phyloP scores from a whole-genome alignment of 2,797 vertebrate genomes.

The Myoxocephalus aenaeus region DNA sequence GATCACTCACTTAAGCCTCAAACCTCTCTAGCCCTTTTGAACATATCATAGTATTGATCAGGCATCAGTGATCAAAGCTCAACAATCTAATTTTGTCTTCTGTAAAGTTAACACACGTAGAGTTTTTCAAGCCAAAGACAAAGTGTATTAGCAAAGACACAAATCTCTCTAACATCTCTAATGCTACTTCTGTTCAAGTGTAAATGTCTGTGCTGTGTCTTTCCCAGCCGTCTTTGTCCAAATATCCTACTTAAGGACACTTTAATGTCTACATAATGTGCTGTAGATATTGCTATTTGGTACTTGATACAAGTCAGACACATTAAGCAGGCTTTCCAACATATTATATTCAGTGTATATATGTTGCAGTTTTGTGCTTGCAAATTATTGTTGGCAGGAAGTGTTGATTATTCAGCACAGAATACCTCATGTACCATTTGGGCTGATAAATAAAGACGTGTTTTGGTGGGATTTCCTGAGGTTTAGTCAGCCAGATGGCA shows the following conservation, averaged over 20 bases:
- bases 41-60: constrained; percentile 30
- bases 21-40: constrained; percentile 4
- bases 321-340: not conserved
- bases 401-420: not conserved
- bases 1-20: constrained; percentile 1
- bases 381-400: not conserved
- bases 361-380: not conserved
- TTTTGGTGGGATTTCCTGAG: constrained; percentile 7
- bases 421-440: not conserved
- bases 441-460: not conserved
- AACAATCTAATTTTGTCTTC: not conserved
- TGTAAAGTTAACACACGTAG: not conserved
- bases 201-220: not conserved
- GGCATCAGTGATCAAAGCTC: constrained; percentile 9
- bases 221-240: not conserved
- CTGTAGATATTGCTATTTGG: not conserved
- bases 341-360: not conserved
- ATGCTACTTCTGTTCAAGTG: not conserved
- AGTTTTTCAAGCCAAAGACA: not conserved
- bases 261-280: not conserved
- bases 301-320: not conserved
- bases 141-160: not conserved
- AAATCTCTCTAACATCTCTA: not conserved
- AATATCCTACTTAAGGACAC: not conserved
- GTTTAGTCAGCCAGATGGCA: constrained; percentile 1